Conservation (phyloP, 2,797 vertebrate genomes). For the Oryzias dopingdopingensis region DNA sequence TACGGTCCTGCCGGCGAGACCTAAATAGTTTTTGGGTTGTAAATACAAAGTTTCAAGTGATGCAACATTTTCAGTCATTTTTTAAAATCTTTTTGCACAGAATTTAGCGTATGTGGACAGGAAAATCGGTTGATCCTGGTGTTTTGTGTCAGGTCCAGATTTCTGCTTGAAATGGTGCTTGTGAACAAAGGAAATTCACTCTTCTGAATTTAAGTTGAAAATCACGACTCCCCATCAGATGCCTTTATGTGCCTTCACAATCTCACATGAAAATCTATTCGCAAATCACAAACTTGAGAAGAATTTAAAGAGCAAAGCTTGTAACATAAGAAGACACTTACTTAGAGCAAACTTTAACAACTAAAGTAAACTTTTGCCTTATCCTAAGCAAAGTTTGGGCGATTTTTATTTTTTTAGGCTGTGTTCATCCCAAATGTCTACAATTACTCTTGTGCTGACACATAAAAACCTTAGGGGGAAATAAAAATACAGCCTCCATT, state of each 20-base stretch:
- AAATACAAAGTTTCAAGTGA: neutral
- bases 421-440: constrained; percentile 17
- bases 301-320: constrained; percentile 19
- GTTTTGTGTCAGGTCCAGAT: constrained; percentile 36
- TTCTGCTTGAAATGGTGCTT: constrained; percentile 6
- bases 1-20: too few relatives aligned
- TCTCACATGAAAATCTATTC: constrained; percentile 59
- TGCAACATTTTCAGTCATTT: constrained; percentile 7
- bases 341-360: constrained; percentile 41
- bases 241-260: constrained; percentile 20
- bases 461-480: constrained; percentile 5
- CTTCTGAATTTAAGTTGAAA: constrained; percentile 23
- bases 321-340: constrained; percentile 49
- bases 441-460: constrained; percentile 5
- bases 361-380: constrained; percentile 40
- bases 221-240: constrained; percentile 19
- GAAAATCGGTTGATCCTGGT: constrained; percentile 26
- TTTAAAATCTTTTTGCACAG: constrained; percentile 26
- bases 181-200: constrained; percentile 60
- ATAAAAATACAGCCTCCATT: too few relatives aligned
- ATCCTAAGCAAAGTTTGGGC: constrained; percentile 44
- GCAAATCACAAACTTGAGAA: constrained; percentile 74
- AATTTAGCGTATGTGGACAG: constrained; percentile 38
- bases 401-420: constrained; percentile 18
- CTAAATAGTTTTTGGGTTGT: too few relatives aligned